Evolutionary conservation across 2,797 vertebrate genomes (phyloP).

Genomic region (Rhabdophis nuchalis): DNA sequence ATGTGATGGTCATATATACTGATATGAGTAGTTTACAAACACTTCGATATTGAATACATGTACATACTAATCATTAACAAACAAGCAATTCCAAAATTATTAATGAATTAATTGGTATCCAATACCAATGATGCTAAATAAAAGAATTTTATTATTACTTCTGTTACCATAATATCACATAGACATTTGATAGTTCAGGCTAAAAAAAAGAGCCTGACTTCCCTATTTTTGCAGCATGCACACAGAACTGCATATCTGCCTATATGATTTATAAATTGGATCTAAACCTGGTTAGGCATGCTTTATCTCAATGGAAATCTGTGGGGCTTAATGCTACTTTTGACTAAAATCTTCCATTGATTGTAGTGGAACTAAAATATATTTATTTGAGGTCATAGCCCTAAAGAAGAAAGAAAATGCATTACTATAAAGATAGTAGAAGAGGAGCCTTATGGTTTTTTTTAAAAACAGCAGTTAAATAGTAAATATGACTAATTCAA

Average conservation of each 20-base stretch:
- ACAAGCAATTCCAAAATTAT: constrained; percentile 8
- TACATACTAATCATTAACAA: constrained; percentile 36
- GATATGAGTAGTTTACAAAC: constrained; percentile 56
- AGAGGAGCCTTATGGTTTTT: neutral
- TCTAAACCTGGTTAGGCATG: neutral
- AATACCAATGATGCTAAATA: neutral
- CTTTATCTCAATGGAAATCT: neutral
- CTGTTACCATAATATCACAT: neutral
- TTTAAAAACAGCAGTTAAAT: constrained; percentile 29
- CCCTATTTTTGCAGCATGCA: neutral
- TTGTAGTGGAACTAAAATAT: neutral
- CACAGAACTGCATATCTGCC: neutral
- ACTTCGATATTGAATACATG: constrained; percentile 46
- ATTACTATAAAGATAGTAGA: constrained; percentile 6
- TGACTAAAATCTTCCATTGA: neutral
- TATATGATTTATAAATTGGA: neutral
- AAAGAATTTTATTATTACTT: neutral
- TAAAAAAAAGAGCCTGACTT: neutral
- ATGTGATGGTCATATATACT: constrained; percentile 27
- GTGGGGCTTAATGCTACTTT: neutral
- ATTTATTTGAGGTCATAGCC: neutral
- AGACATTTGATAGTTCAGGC: neutral
- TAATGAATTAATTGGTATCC: neutral
- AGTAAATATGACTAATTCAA: neutral
- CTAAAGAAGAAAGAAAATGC: neutral